Evolutionary conservation across 2,888 invertebrate genomes (phyloP), one percentile per base, ranked within the genome.

Genomic region (Aporophyla lueneburgensis): DNA sequence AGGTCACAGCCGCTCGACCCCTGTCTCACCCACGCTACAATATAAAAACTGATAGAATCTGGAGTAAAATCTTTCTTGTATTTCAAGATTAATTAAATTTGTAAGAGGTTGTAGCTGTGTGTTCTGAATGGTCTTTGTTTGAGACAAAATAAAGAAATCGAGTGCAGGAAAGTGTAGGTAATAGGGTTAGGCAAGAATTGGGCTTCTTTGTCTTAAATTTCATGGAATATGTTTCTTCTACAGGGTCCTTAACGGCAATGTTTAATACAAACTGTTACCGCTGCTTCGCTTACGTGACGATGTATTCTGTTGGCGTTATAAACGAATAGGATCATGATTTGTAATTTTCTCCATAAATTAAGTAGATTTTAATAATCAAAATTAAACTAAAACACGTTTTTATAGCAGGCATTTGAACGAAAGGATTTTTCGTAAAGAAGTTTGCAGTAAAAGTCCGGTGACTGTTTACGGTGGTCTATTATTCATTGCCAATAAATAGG

Each of bases 31-130:
- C 19, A 46, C 7, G n/a, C 40, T 43, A 21, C 9, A 24, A 68
- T 68, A 40, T 14, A 51, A 71, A 40, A 91, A 91, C 86, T 59
- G n/a, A 70, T 54, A 51, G 12, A 6, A 74, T 80, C 78, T 76
- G 16, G 53, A 66, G 70, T 66, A 21, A 68, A 66, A 83, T 7
- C 1, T 3, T 21, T 59, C 33, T 14, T 51, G 66, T 21, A 21
- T 66, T 21, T 66, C 27, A 21, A 51, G 27, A 14, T 33, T 0
- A 33, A 51, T 66, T 51, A n/a, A 9, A 51, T 51, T 33, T 66
- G 69, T 16, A 80, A 75, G 43, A 43, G 59, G n/a, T 21, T 40
- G 14, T 43, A 3, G 33, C n/a, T 0, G 21, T 21, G 7, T 43
- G 7, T 2, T 24, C 12, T 27, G 7, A 7, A 21, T 2, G 27